Percentiles rank a stretch among this genome's conserved stretches.
These are phyloP conservation scores for Nycticorax nycticorax DNA, from an alignment of 2,113 vertebrate species.

Conservation along the genomic window DNA sequence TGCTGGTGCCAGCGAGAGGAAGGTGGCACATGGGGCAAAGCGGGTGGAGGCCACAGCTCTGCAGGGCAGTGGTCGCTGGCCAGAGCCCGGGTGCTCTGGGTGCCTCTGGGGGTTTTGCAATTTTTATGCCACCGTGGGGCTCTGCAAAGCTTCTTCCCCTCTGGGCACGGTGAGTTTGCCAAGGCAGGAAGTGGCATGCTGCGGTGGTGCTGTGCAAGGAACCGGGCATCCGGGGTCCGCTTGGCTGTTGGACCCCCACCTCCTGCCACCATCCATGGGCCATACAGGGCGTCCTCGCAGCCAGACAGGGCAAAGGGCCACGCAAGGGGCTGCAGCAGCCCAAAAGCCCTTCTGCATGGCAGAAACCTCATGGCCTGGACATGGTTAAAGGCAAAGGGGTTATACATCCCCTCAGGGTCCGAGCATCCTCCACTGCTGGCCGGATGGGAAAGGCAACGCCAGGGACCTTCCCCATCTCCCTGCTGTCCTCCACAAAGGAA, in stretches of 20 bases:
- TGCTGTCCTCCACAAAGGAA: neutral
- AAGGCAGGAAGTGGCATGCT: neutral
- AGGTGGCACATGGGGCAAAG: accelerated
- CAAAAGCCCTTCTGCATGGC: neutral
- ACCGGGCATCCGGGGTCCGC: accelerated
- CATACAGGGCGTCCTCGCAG: neutral
- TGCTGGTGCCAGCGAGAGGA: accelerated
- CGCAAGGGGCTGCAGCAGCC: neutral
- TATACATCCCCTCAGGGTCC: neutral
- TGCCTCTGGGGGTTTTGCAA: neutral
- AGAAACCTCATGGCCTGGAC: neutral
- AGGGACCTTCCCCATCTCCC: neutral
- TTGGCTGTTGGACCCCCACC: accelerated
- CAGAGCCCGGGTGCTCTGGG: accelerated
- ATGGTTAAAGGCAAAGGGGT: neutral
- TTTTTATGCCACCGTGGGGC: accelerated
- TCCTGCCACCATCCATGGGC: neutral
- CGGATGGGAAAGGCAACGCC: neutral
- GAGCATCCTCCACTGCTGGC: neutral
- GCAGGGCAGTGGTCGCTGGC: neutral
- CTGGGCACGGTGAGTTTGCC: accelerated
- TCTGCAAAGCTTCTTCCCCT: neutral
- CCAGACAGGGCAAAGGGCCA: accelerated
- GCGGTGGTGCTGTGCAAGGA: neutral
- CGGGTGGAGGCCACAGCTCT: neutral